A percentile compares a stretch with the other conserved stretches of the same genome.
Conservation (phyloP, 1,140 invertebrate species). For the Drosophila obscura region DNA sequence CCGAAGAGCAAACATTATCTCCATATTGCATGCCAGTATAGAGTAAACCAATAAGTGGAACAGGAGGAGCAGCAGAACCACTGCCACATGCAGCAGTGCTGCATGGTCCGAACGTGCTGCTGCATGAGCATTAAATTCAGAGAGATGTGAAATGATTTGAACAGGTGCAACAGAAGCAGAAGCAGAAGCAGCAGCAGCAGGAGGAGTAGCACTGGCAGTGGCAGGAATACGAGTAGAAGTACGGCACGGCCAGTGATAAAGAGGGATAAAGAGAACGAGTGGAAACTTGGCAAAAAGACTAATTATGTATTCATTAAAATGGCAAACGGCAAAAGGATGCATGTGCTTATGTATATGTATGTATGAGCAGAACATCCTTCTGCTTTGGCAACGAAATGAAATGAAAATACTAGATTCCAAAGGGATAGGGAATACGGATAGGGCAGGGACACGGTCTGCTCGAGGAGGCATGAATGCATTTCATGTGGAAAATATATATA, state of each 20-base stretch:
- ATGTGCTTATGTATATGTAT: constrained; percentile 7
- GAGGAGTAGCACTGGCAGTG: background rate
- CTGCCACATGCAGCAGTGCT: constrained; percentile 14
- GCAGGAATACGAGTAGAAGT: background rate
- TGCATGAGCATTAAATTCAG: constrained; percentile 53
- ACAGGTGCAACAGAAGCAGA: constrained; percentile 50
- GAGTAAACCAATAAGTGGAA: constrained; percentile 67
- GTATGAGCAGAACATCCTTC: constrained; percentile 7
- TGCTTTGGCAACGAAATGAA: constrained; percentile 18
- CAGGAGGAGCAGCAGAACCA: constrained; percentile 27
- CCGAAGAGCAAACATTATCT: constrained; percentile 65
- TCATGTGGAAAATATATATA: constrained; percentile 23
- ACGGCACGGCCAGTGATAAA: background rate
- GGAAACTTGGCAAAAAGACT: constrained; percentile 71
- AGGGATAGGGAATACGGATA: background rate
- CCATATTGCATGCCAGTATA: constrained; percentile 68
- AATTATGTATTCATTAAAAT: constrained; percentile 82
- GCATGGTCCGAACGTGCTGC: constrained; percentile 41
- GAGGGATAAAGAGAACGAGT: constrained; percentile 15
- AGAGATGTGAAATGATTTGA: constrained; percentile 49
- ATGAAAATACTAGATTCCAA: constrained; percentile 21
- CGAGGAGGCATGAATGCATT: constrained; percentile 45
- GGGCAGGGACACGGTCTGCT: constrained; percentile 7
- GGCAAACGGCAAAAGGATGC: constrained; percentile 61
- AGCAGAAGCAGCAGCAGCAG: constrained; percentile 1